Evolutionary conservation across 2,888 invertebrate species (phyloP).

Genomic region (Ochropleura plecta): DNA sequence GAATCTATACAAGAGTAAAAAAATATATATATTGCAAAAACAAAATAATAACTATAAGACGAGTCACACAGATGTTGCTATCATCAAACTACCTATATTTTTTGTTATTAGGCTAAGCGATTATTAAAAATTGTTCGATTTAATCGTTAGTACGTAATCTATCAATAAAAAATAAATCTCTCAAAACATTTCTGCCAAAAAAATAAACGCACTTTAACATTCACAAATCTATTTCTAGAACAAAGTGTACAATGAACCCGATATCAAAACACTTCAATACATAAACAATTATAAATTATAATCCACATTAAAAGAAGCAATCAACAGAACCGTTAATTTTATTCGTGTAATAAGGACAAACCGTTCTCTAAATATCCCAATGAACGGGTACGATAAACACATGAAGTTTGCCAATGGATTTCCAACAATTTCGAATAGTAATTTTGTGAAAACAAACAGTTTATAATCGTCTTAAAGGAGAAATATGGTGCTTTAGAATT

Average conservation of each 20-base stretch:
- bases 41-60: too few relatives aligned
- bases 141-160: too few relatives aligned
- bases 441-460: conserved; percentile 11
- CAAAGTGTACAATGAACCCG: conserved; percentile 22
- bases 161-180: neutral
- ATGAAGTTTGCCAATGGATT: conserved; percentile 12
- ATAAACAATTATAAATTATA: conserved; percentile 23
- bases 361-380: conserved; percentile 10
- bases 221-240: conserved; percentile 12
- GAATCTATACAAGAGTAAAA: too few relatives aligned
- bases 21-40: too few relatives aligned
- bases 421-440: neutral
- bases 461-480: neutral
- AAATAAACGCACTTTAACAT: neutral
- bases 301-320: conserved; percentile 5
- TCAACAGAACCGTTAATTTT: conserved; percentile 26
- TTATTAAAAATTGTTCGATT: too few relatives aligned
- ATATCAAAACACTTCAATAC: conserved; percentile 18
- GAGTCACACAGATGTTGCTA: too few relatives aligned
- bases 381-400: conserved; percentile 20
- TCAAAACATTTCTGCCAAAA: neutral
- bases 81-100: neutral
- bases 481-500: neutral
- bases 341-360: neutral
- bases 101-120: too few relatives aligned